These are phyloP conservation scores for Trichonephila clavata DNA, from an alignment of 1,140 invertebrate species.

Conservation along the genomic window DNA sequence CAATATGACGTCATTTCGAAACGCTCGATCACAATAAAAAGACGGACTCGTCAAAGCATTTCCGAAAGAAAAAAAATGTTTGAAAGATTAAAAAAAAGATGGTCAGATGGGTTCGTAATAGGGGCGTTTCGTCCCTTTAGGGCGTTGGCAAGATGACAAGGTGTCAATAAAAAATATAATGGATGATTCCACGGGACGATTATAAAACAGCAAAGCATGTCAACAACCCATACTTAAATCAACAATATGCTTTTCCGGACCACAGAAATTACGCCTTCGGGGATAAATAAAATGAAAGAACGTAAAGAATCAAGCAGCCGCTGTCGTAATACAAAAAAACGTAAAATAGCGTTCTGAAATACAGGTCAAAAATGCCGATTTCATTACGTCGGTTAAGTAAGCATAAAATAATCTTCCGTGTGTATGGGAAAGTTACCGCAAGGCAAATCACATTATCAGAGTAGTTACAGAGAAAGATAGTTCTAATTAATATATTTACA, in stretches of 20 bases:
- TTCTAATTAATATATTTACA: too few species aligned
- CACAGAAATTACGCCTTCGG: not conserved
- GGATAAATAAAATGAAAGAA: not conserved
- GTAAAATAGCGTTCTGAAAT: conserved; percentile 4
- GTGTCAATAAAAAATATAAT: conserved; percentile 50
- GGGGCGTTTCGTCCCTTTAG: conserved; percentile 17
- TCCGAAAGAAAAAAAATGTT: not conserved
- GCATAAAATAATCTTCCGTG: not conserved
- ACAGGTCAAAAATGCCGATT: conserved; percentile 30
- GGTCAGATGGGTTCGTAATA: conserved; percentile 27
- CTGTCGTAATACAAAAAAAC: not conserved
- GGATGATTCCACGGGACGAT: not conserved
- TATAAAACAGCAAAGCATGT: conserved; percentile 26
- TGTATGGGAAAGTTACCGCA: not conserved
- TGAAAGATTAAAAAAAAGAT: not conserved
- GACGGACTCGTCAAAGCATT: not conserved
- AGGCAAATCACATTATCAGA: not conserved
- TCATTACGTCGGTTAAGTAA: conserved; percentile 3
- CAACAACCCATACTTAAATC: conserved; percentile 53
- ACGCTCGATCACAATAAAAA: not conserved
- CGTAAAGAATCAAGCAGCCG: not conserved
- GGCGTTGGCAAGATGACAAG: conserved; percentile 56
- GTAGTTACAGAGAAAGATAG: not conserved
- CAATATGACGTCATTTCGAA: conserved; percentile 17
- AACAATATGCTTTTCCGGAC: conserved; percentile 6